These are phyloP conservation scores for Sicus ferrugineus DNA, from an alignment of 2,888 invertebrate species.

Conservation along the genomic window DNA sequence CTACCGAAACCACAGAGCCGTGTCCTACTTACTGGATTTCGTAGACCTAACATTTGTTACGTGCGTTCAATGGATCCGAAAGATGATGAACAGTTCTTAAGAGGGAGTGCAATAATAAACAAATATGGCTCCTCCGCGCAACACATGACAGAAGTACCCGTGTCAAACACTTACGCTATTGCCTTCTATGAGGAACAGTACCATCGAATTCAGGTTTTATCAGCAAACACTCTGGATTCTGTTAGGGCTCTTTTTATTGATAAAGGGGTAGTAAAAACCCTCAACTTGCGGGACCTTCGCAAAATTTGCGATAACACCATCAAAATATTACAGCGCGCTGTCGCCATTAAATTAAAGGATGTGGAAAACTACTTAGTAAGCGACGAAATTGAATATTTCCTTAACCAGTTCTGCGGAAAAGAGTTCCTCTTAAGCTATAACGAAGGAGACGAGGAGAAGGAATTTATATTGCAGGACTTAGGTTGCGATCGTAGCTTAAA, in stretches of 20 bases:
- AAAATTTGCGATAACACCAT: not conserved
- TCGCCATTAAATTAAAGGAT: constrained; percentile 23
- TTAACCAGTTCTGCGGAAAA: constrained; percentile 11
- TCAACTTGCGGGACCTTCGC: not conserved
- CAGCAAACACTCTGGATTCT: not conserved
- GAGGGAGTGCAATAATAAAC: not conserved
- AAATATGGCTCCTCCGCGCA: constrained; percentile 6
- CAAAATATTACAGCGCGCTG: constrained; percentile 21
- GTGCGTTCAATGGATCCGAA: constrained; percentile 36
- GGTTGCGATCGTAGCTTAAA: not conserved
- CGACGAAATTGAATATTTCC: constrained; percentile 8
- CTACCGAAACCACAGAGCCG: constrained; percentile 28
- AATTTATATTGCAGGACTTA: constrained; percentile 1
- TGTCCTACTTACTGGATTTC: constrained; percentile 37
- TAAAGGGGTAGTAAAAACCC: constrained; percentile 1
- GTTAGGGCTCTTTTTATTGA: constrained; percentile 24
- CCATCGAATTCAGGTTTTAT: constrained; percentile 17
- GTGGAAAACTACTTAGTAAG: constrained; percentile 18
- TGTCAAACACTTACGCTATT: constrained; percentile 22
- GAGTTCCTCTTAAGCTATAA: constrained; percentile 1
- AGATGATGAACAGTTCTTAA: not conserved
- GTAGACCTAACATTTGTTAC: constrained; percentile 36
- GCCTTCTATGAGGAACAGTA: not conserved
- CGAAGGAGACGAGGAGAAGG: constrained; percentile 4
- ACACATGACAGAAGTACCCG: constrained; percentile 12